Percentiles rank a stretch among this genome's conserved stretches.
Evolutionary conservation across 1,140 invertebrate species (phyloP).

Genomic region (Hylyphantes graminicola): DNA sequence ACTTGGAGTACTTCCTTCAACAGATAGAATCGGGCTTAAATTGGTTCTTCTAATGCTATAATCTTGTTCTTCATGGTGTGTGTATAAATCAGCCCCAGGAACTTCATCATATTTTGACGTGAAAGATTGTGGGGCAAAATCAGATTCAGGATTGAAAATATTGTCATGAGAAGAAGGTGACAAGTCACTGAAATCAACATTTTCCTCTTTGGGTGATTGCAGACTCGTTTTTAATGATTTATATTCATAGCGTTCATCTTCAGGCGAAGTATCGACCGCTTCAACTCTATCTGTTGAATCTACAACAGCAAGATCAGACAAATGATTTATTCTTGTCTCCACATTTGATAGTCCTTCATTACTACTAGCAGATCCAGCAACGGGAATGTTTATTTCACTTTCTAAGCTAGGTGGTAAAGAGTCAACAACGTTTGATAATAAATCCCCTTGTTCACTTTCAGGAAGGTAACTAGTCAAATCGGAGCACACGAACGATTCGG

Average conservation of each 20-base stretch:
- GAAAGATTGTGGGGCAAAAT: slow-evolving; percentile 20
- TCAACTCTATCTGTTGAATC: slow-evolving; percentile 55
- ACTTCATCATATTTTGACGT: slow-evolving; percentile 54
- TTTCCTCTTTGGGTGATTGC: slow-evolving; percentile 5
- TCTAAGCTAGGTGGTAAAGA: slow-evolving; percentile 42
- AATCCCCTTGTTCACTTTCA: slow-evolving; percentile 58
- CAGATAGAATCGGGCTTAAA: slow-evolving; percentile 42
- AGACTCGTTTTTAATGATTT: neutral
- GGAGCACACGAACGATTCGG: slow-evolving; percentile 40
- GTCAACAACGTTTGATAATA: slow-evolving; percentile 29
- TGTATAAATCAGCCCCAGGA: slow-evolving; percentile 64
- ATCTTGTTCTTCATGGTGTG: slow-evolving; percentile 75
- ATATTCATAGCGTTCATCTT: slow-evolving; percentile 58
- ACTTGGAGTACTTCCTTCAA: slow-evolving; percentile 71
- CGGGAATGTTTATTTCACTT: slow-evolving; percentile 45
- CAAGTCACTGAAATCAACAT: neutral
- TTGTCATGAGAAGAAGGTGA: slow-evolving; percentile 18
- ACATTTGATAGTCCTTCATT: slow-evolving; percentile 28
- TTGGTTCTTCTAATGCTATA: slow-evolving; percentile 51
- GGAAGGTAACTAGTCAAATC: slow-evolving; percentile 58
- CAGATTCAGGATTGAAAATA: slow-evolving; percentile 52
- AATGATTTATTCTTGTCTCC: slow-evolving; percentile 17
- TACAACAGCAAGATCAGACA: slow-evolving; percentile 32
- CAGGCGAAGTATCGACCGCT: slow-evolving; percentile 56
- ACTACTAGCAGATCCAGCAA: slow-evolving; percentile 24